Base-by-base conservation (phyloP, 1,140 invertebrate species). In the Musca vetustissima region DNA sequence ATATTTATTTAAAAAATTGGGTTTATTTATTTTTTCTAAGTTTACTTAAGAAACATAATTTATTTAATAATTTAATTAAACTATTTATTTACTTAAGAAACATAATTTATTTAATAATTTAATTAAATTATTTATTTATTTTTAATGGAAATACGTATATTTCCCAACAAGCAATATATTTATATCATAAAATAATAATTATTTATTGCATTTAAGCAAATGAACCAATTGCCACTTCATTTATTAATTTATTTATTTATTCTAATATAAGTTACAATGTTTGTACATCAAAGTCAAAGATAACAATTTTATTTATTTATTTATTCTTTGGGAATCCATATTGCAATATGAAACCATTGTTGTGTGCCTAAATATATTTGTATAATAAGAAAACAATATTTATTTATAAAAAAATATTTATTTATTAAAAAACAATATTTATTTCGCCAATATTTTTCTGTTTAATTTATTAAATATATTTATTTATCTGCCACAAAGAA, bases 391-490 rank as follows among this genome's bases (percentile, higher is more conserved):
- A n/a, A n/a, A n/a, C 1, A 24, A 25, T 24, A 25, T 55, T 55
- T 43, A 8, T 43, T n/a, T n/a, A n/a, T n/a, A n/a, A n/a, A n/a
- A n/a, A n/a, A 43, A 43, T 43, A 43, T 43, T 28, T 28, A 64
- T 48, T 69, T 69, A 69, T 53, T 55, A n/a, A n/a, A n/a, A n/a
- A n/a, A n/a, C n/a, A n/a, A n/a, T 65, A 69, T 69, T 64, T 36
- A 69, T 55, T 65, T 53, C 50, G 50, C 17, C 6, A 57, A 48
- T 49, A 64, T 69, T 55, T 53, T 50, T 66, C 28, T 28, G 13
- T 49, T 49, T 65, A 15, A 49, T 22, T 65, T 49, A 65, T 25
- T 65, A 28, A 52, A 17, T 52, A 17, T 52, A 19, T 6, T 52
- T 6, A n/a, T 6, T 59, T 48, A 49, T 65, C 28, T 49, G 43